These are phyloP conservation scores for Molorchus minor DNA, from an alignment of 2,888 invertebrate genomes.

Conservation along the genomic window DNA sequence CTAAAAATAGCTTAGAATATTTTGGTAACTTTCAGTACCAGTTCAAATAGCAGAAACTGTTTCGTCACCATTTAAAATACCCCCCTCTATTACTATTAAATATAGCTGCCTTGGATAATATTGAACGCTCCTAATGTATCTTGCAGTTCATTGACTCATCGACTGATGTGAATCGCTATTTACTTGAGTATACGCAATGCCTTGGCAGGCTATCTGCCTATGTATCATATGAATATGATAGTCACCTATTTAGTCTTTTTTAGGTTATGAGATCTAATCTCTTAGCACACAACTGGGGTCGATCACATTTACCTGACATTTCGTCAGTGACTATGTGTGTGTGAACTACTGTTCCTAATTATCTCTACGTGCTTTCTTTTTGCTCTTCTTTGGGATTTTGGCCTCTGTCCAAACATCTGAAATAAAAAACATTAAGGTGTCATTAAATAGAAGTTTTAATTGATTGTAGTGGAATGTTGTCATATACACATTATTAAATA, in stretches of 20 bases:
- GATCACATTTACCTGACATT: constrained; percentile 52
- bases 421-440: constrained; percentile 42
- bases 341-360: constrained; percentile 61
- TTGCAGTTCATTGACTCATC: no score
- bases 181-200: constrained; percentile 20
- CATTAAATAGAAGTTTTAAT: no score
- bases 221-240: constrained; percentile 8
- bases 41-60: no score
- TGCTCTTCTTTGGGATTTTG: constrained; percentile 76
- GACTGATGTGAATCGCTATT: constrained; percentile 1
- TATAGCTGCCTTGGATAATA: no score
- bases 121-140: no score
- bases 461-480: no score
- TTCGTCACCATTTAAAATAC: no score
- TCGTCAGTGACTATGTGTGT: constrained; percentile 9
- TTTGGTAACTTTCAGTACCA: no score
- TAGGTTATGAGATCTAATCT: constrained; percentile 47
- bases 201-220: not conserved
- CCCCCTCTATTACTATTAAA: no score
- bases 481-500: not conserved
- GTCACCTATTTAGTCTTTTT: constrained; percentile 34
- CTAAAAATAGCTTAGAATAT: no score
- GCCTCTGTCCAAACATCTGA: constrained; percentile 81
- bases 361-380: constrained; percentile 80
- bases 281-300: constrained; percentile 50